Percentiles rank a stretch among this genome's conserved stretches.
These are phyloP conservation scores for Monarcha castaneiventris DNA, from an alignment of 2,113 vertebrate species.

Conservation along the genomic window DNA sequence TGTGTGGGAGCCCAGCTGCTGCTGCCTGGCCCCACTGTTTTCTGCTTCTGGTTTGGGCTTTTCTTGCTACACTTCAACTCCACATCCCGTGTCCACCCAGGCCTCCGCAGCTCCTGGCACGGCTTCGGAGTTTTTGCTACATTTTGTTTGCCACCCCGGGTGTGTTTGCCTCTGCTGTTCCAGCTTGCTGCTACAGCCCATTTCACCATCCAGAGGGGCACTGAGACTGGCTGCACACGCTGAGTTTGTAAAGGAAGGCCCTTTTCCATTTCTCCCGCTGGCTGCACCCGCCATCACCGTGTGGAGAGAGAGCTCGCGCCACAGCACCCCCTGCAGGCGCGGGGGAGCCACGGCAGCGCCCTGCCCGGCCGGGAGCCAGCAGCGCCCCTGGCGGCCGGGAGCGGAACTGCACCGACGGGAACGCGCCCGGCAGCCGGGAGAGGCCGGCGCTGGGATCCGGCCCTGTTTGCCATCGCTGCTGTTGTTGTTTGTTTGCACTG, in stretches of 20 bases:
- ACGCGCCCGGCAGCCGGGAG: fast-evolving
- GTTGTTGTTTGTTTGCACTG: too few relatives aligned
- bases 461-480: too few relatives aligned
- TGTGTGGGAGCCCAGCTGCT: fast-evolving
- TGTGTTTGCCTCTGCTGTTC: background rate
- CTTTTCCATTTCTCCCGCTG: fast-evolving
- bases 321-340: background rate
- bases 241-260: too few relatives aligned
- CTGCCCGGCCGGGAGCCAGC: background rate
- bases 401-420: fast-evolving
- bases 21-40: background rate
- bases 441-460: fast-evolving
- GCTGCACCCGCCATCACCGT: background rate
- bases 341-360: fast-evolving
- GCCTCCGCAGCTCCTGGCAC: background rate
- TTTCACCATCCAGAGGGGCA: fast-evolving
- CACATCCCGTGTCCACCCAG: background rate
- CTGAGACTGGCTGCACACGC: fast-evolving
- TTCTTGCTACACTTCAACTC: too few relatives aligned
- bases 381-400: background rate
- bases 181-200: background rate
- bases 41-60: background rate
- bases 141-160: fast-evolving
- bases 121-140: background rate
- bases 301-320: background rate